Percentiles rank a stretch among this genome's conserved stretches.
Conservation (phyloP, 2,888 invertebrate genomes). For the Torymus tubicola region DNA sequence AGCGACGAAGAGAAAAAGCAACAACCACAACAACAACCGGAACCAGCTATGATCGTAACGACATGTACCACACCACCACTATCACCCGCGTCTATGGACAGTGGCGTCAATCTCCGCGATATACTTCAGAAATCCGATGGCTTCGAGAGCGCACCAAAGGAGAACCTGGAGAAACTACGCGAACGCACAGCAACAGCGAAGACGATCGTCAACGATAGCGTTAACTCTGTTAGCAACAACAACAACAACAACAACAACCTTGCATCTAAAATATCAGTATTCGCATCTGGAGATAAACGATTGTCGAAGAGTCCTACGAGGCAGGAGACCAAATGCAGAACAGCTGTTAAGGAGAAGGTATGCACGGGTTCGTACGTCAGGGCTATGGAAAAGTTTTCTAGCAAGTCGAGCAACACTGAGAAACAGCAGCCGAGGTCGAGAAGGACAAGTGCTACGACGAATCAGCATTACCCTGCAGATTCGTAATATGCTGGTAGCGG, state of each 20-base stretch:
- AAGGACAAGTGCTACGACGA: constrained; percentile 32
- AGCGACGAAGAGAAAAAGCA: background rate
- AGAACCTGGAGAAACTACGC: constrained; percentile 71
- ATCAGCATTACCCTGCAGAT: constrained; percentile 8
- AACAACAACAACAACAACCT: constrained; percentile 8
- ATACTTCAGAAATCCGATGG: constrained; percentile 69
- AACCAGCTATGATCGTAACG: background rate
- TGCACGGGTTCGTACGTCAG: constrained; percentile 76
- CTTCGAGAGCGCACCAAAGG: constrained; percentile 67
- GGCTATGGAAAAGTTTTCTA: constrained; percentile 75
- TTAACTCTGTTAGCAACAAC: background rate
- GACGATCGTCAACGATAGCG: constrained; percentile 69
- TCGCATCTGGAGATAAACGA: constrained; percentile 49
- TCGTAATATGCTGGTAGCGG: constrained; percentile 7
- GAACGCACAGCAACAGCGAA: constrained; percentile 72
- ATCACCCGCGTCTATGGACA: constrained; percentile 60
- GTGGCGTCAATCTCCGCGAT: constrained; percentile 70
- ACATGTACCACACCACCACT: constrained; percentile 31
- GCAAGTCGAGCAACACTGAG: constrained; percentile 16
- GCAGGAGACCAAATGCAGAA: constrained; percentile 36
- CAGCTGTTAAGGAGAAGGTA: constrained; percentile 71
- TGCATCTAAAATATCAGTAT: constrained; percentile 52
- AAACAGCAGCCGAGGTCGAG: constrained; percentile 31
- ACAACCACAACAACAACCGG: background rate
- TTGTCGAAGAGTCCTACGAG: constrained; percentile 57